Evolutionary conservation across 2,888 invertebrate genomes (phyloP), one percentile per base, ranked within the genome.

Genomic region (Zygaena filipendulae): DNA sequence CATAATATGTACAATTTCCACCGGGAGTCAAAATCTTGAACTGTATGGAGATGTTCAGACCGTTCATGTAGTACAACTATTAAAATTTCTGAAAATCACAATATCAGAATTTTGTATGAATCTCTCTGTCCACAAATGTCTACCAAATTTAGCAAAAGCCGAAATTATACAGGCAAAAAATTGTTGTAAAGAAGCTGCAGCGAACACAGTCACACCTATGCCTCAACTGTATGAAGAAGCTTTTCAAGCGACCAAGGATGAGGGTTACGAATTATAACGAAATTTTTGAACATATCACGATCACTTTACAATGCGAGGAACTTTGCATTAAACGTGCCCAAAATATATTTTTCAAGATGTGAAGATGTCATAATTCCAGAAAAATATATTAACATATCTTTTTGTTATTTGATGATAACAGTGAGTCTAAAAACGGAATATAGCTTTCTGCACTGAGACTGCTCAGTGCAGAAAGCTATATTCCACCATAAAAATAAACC

Each of bases 161-260:
- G 27, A 21, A 27, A 28, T 22, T 9, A 13, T 11, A 8, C 13
- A 24, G 24, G 24, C 23, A 16, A 30, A 19, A 30, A 26, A 23
- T 27, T 10, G 26, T 23, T 30, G 30, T 11, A 34, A 27, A 26
- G 33, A 34, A 34, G 28, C 20, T 11, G 34, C 30, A 30, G 30
- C 28, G 5, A 30, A 34, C 12, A 30, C 34, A 11, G 19, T 9
- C 10, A 34, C 25, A 28, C 30, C 25, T 30, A 34, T 28, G 30
- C 30, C 34, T 25, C 30, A 34, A 31, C 25, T 34, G 14, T 33
- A 27, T 27, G 13, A 24, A 24, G 24, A 24, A 24, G 24, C 24
- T 24, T 24, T 24, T 24, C 14, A 13, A 24, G 13, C 24, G 13
- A 24, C 24, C 24, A 29, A 24, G 29, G 29, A 29, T 29, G 21